These are phyloP conservation scores for Microcebus jonahi DNA, from an alignment of 2,113 vertebrate species.

Conservation along the genomic window DNA sequence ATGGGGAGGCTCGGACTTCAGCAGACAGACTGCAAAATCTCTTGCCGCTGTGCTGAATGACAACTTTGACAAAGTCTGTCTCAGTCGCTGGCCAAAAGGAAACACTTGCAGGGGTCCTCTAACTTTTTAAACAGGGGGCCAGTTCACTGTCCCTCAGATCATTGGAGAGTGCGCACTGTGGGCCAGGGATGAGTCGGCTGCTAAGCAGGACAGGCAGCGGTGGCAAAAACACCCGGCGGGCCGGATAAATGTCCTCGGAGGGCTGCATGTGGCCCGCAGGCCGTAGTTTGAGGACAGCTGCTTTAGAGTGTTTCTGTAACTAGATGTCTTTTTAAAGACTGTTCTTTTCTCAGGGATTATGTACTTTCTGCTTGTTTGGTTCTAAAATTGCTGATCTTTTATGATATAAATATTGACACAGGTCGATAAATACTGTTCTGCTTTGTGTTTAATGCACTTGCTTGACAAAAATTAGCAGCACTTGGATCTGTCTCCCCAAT, in stretches of 20 bases:
- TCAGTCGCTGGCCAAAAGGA: not conserved
- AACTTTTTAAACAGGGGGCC: too few relatives aligned
- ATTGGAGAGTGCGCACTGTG: too few relatives aligned
- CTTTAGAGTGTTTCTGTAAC: not conserved
- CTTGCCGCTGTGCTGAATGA: not conserved
- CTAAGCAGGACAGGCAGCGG: too few relatives aligned
- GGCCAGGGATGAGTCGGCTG: too few relatives aligned
- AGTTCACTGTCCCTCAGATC: too few relatives aligned
- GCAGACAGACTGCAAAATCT: not conserved
- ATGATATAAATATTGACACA: not conserved
- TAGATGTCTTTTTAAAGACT: not conserved
- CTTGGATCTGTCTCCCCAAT: too few relatives aligned
- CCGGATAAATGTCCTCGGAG: too few relatives aligned
- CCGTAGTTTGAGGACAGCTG: too few relatives aligned
- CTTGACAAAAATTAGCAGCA: not conserved
- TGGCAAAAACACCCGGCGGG: too few relatives aligned
- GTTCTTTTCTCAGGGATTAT: not conserved
- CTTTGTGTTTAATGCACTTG: not conserved
- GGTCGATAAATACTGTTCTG: not conserved
- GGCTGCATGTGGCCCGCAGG: too few relatives aligned
- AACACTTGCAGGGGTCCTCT: too few relatives aligned
- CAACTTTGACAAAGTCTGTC: not conserved
- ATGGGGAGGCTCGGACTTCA: not conserved
- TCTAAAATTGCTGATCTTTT: not conserved
- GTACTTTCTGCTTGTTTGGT: not conserved